These are phyloP conservation scores for Condylostylus longicornis DNA, from an alignment of 1,140 invertebrate genomes.

Conservation along the genomic window DNA sequence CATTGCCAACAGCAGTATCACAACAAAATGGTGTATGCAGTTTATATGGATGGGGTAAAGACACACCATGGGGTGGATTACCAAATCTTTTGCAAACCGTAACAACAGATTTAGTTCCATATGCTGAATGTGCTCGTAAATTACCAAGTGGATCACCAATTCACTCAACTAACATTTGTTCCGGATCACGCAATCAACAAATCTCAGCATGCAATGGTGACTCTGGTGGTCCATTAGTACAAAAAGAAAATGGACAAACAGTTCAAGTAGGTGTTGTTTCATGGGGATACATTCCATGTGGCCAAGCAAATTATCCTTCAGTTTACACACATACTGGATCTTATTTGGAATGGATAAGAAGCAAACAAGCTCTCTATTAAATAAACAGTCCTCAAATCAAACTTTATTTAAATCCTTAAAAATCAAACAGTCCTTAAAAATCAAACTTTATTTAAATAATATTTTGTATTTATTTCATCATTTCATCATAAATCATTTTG, in stretches of 20 bases:
- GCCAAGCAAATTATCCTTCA: slow-evolving; percentile 43
- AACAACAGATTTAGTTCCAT: slow-evolving; percentile 15
- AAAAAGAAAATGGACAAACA: slow-evolving; percentile 18
- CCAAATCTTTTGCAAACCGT: slow-evolving; percentile 15
- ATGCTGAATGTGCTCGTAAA: slow-evolving; percentile 12
- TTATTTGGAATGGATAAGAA: slow-evolving; percentile 33
- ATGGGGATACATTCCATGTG: slow-evolving; percentile 58
- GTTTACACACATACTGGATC: slow-evolving; percentile 51
- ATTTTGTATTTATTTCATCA: too few relatives aligned
- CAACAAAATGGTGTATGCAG: slow-evolving; percentile 18
- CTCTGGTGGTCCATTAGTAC: slow-evolving; percentile 39
- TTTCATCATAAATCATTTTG: too few relatives aligned
- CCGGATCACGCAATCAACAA: slow-evolving; percentile 38
- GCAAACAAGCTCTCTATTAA: slow-evolving; percentile 19
- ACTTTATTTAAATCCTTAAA: too few relatives aligned
- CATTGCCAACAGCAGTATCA: slow-evolving; percentile 30
- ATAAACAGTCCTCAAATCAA: too few relatives aligned
- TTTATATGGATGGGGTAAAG: slow-evolving; percentile 25
- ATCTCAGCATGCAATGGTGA: slow-evolving; percentile 40
- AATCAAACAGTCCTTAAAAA: too few relatives aligned
- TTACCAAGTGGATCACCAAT: slow-evolving; percentile 11
- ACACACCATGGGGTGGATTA: slow-evolving; percentile 8
- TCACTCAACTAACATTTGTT: slow-evolving; percentile 38
- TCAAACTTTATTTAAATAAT: too few relatives aligned
- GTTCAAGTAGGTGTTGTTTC: slow-evolving; percentile 52